Conservation (phyloP, 2,113 vertebrate genomes). For the Peromyscus leucopus region DNA sequence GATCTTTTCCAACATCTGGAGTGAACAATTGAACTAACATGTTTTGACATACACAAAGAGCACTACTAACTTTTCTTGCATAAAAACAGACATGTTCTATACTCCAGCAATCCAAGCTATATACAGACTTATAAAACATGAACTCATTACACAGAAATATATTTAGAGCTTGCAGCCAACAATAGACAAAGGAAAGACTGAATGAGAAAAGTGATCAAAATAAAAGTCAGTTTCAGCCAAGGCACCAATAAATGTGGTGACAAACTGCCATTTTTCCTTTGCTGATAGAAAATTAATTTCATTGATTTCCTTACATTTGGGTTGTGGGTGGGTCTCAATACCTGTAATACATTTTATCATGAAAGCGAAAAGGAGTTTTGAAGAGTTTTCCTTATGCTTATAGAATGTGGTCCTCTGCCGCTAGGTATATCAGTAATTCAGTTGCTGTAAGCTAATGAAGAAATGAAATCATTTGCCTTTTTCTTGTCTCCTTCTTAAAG, state of each 20-base stretch:
- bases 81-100: conserved; percentile 31
- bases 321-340: conserved; percentile 4
- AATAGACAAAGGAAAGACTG: conserved; percentile 65
- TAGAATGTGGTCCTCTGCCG: neutral
- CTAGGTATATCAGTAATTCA: conserved; percentile 74
- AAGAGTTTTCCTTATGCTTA: conserved; percentile 63
- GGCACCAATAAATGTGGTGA: neutral
- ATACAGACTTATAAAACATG: neutral
- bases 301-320: conserved; percentile 51
- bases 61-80: neutral
- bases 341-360: conserved; percentile 46
- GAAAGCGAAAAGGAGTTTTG: neutral
- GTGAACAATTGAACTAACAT: neutral
- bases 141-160: conserved; percentile 28
- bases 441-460: conserved; percentile 82
- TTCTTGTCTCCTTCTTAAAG: conserved; percentile 81
- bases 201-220: conserved; percentile 43
- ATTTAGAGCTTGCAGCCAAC: conserved; percentile 52
- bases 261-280: conserved; percentile 15
- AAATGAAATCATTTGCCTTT: conserved; percentile 86
- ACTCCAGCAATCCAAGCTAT: conserved; percentile 38
- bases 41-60: neutral
- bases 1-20: neutral
- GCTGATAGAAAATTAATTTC: conserved; percentile 18
- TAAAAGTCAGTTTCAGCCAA: conserved; percentile 25